Evolutionary conservation across 92 coral and sea anemone genomes (phyloP).

Genomic region (Hydrozoanthus gracilis): DNA sequence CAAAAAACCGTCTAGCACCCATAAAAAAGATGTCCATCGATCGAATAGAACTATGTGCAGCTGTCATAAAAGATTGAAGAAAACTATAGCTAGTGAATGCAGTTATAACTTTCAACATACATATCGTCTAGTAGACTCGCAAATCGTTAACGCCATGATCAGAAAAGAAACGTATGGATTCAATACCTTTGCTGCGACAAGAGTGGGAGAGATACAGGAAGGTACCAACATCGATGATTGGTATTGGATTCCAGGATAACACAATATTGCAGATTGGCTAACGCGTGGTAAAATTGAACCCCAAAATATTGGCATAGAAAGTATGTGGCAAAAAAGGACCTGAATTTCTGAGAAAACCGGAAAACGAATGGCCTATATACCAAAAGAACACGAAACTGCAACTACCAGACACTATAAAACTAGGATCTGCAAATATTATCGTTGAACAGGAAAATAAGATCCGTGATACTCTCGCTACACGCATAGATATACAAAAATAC

Average conservation of each 20-base stretch:
- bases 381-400: too few relatives aligned
- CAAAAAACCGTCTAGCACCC: slow-evolving; percentile 71
- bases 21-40: slow-evolving; percentile 60
- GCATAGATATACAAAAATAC: slow-evolving; percentile 38
- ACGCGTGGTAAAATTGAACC: too few relatives aligned
- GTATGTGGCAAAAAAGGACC: background rate
- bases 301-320: too few relatives aligned
- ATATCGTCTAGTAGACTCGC: slow-evolving; percentile 70
- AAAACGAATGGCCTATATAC: too few relatives aligned
- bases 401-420: slow-evolving; percentile 50
- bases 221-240: too few relatives aligned
- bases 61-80: slow-evolving; percentile 57
- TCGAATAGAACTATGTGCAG: slow-evolving; percentile 67
- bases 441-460: background rate
- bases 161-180: slow-evolving; percentile 72
- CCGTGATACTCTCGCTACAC: slow-evolving; percentile 2
- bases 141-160: slow-evolving; percentile 69
- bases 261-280: too few relatives aligned
- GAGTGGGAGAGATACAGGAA: too few relatives aligned
- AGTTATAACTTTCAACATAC: slow-evolving; percentile 50
- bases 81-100: slow-evolving; percentile 52
- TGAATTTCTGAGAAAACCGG: too few relatives aligned
- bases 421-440: background rate
- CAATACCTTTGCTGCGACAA: slow-evolving; percentile 70
- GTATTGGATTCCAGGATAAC: too few relatives aligned